Percentiles rank a stretch among this genome's conserved stretches.
These are phyloP conservation scores for Dioctria rufipes DNA, from an alignment of 2,888 invertebrate species.

Conservation along the genomic window DNA sequence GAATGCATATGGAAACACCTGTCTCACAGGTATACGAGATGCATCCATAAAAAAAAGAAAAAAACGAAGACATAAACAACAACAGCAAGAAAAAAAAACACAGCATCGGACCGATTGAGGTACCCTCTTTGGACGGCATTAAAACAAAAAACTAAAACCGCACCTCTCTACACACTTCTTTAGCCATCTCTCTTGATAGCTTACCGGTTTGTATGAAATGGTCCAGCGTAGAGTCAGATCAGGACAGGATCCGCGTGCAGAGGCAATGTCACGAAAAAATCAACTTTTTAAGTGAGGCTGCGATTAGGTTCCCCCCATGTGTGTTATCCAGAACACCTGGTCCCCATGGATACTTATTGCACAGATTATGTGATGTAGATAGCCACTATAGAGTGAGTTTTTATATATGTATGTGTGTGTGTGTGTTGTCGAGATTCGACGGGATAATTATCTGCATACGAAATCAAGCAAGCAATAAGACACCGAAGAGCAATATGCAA, in stretches of 20 bases:
- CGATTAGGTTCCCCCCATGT: background rate
- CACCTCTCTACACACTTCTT: background rate
- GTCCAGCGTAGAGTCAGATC: background rate
- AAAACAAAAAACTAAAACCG: background rate
- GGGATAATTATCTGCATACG: background rate
- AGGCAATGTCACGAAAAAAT: background rate
- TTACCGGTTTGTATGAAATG: conserved; percentile 14
- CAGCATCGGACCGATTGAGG: background rate
- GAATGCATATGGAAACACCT: conserved; percentile 14
- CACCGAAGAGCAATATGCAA: background rate
- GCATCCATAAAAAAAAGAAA: background rate
- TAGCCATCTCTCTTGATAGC: background rate
- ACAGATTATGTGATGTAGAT: too few species aligned
- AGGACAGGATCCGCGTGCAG: background rate
- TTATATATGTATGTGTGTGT: background rate
- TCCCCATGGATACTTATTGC: too few species aligned
- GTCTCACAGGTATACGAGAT: background rate
- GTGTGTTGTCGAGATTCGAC: conserved; percentile 6
- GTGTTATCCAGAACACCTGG: conserved; percentile 5
- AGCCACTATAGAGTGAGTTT: too few species aligned
- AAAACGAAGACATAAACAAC: background rate
- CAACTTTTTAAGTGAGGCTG: background rate
- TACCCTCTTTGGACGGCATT: background rate
- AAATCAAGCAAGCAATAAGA: background rate
- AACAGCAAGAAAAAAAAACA: background rate